Percentiles rank a stretch among this genome's conserved stretches.
Evolutionary conservation across 2,113 vertebrate species (phyloP).

Genomic region (Fulmarus glacialis): DNA sequence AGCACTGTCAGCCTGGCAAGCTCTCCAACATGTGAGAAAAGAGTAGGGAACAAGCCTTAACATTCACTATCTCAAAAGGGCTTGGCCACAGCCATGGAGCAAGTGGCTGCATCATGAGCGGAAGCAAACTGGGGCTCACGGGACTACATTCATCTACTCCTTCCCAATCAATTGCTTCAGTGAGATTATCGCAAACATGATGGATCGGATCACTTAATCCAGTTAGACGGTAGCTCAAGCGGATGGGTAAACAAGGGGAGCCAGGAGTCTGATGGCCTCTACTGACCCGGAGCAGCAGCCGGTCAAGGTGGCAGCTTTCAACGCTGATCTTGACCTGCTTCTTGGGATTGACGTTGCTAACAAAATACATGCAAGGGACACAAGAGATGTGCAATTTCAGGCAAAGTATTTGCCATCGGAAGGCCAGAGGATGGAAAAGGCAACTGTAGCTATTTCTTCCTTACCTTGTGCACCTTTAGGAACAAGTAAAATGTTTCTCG

Average conservation of each 20-base stretch:
- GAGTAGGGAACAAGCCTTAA: background rate
- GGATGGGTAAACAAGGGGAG: background rate
- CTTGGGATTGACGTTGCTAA: background rate
- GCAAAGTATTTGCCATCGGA: background rate
- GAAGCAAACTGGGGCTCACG: background rate
- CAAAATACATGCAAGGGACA: background rate
- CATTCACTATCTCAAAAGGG: background rate
- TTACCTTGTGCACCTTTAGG: background rate
- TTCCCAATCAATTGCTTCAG: slow-evolving; percentile 34
- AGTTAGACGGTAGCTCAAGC: background rate
- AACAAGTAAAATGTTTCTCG: background rate
- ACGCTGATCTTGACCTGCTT: background rate
- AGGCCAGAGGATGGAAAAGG: background rate
- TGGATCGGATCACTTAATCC: slow-evolving; percentile 41
- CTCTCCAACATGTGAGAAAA: background rate
- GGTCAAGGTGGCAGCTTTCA: background rate
- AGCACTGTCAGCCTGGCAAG: background rate
- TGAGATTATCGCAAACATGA: slow-evolving; percentile 36
- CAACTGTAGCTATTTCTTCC: background rate
- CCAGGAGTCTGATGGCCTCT: background rate
- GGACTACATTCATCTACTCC: background rate
- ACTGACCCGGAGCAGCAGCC: background rate
- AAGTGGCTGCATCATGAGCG: background rate
- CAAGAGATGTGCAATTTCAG: background rate
- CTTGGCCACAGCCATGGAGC: background rate